Evolutionary conservation across 1,140 invertebrate species (phyloP), one percentile per base, ranked within the genome.

Genomic region (Saxidomus purpurata): DNA sequence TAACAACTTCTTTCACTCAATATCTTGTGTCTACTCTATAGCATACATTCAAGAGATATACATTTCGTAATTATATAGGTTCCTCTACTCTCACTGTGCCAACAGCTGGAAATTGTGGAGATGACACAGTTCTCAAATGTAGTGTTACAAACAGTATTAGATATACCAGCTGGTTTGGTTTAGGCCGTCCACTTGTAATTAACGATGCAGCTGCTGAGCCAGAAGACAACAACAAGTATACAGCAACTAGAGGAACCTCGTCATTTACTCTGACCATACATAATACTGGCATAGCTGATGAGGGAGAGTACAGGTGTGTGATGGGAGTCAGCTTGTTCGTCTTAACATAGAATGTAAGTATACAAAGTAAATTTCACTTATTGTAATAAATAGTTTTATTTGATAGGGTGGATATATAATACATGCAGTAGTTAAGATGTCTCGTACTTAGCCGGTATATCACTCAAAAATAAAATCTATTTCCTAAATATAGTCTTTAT

Each of bases 191-290:
- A 8, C 25, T 63, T 11, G 25, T 63, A 28, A 63, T 28, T n/a
- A 28, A 63, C 28, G 59, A 25, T 11, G 8, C 25, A 28, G 25
- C 15, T 63, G n/a, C 15, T 25, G 28, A 15, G 28, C n/a, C 59
- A 63, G 59, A 28, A 28, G 59, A 63, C 59, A 28, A 15, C 3
- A 63, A 28, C 59, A 63, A 63, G 25, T 63, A 63, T 63, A 63
- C 22, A 63, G 59, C 25, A 63, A 63, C 59, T 0, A 25, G 22
- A 28, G 59, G 59, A 11, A 25, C 59, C 8, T 28, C 25, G 15
- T 63, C 59, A n/a, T 63, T 63, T n/a, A 63, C 22, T 28, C 15
- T 63, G 59, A 63, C 59, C 25, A 63, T 63, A 63, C 59, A 63
- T 28, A 63, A 63, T n/a, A 63, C 59, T 63, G 25, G 15, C 25